A percentile compares a stretch with the other conserved stretches of the same genome.
Conservation (phyloP, 1,140 invertebrate species). For the Galendromus occidentalis region DNA sequence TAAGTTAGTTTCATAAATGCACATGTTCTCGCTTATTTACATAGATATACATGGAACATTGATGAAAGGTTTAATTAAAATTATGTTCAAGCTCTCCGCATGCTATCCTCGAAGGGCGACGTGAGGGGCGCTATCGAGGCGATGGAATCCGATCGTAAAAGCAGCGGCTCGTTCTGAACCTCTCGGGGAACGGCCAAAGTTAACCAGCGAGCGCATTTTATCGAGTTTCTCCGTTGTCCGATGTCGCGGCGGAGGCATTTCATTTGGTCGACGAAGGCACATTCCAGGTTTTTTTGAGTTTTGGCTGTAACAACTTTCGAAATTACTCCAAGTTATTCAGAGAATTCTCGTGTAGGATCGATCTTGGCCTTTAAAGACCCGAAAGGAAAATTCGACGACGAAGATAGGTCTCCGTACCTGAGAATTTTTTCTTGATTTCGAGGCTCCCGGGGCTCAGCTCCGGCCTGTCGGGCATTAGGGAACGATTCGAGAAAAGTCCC, state of each 20-base stretch:
- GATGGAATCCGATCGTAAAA: not conserved
- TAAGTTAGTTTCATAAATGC: too few species aligned
- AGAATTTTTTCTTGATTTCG: slow-evolving; percentile 1
- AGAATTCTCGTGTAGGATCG: not conserved
- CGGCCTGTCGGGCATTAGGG: not conserved
- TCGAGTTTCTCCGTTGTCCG: not conserved
- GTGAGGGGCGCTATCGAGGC: not conserved
- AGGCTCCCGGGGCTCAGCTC: not conserved
- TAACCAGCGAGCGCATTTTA: slow-evolving; percentile 7
- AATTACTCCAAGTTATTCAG: not conserved
- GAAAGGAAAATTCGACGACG: too few species aligned
- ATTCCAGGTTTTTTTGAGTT: not conserved
- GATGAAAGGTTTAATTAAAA: too few species aligned
- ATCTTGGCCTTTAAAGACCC: not conserved
- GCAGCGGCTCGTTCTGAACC: not conserved
- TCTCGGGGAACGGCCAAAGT: not conserved
- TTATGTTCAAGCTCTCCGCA: too few species aligned
- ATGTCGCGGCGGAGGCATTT: slow-evolving; percentile 5
- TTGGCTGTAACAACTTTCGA: not conserved
- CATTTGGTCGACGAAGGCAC: slow-evolving; percentile 7
- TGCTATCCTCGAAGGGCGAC: too few species aligned
- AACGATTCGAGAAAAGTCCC: not conserved
- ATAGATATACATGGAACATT: too few species aligned
- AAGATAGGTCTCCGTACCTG: not conserved
- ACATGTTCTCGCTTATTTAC: too few species aligned